Conservation (phyloP, 2,113 vertebrate genomes). For the Sigmodon hispidus region DNA sequence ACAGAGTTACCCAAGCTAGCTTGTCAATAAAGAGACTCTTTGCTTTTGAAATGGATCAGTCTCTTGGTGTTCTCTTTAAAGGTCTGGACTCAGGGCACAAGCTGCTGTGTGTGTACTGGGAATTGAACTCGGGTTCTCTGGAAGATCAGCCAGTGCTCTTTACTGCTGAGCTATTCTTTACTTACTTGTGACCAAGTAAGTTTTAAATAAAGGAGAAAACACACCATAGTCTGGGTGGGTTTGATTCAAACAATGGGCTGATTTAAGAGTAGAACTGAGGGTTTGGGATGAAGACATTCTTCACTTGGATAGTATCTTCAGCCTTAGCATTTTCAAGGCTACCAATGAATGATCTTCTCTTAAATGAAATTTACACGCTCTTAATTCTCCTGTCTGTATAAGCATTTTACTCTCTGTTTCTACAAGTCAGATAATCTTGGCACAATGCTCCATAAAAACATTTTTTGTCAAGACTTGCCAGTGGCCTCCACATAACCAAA, state of each 20-base stretch:
- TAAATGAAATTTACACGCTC: too few species aligned
- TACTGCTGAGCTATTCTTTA: too few species aligned
- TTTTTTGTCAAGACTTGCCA: too few species aligned
- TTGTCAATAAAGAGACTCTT: too few species aligned
- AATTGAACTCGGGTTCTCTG: background rate
- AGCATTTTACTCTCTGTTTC: background rate
- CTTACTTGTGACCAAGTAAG: background rate
- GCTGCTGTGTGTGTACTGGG: too few species aligned
- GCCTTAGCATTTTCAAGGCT: rapidly evolving
- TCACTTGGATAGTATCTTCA: rapidly evolving
- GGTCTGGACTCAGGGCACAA: too few species aligned
- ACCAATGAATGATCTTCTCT: background rate
- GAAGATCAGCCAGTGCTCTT: background rate
- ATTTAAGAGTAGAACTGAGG: background rate
- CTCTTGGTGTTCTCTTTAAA: too few species aligned
- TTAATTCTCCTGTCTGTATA: background rate
- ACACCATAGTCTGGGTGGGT: background rate
- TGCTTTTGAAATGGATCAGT: too few species aligned
- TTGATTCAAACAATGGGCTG: background rate
- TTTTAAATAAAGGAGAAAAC: background rate
- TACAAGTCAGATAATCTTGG: background rate
- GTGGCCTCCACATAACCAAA: too few species aligned
- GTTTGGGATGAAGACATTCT: background rate
- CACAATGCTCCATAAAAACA: too few species aligned
- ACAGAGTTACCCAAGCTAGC: too few species aligned